These are phyloP conservation scores for Spialia ferax DNA, from an alignment of 2,888 invertebrate species.

Conservation along the genomic window DNA sequence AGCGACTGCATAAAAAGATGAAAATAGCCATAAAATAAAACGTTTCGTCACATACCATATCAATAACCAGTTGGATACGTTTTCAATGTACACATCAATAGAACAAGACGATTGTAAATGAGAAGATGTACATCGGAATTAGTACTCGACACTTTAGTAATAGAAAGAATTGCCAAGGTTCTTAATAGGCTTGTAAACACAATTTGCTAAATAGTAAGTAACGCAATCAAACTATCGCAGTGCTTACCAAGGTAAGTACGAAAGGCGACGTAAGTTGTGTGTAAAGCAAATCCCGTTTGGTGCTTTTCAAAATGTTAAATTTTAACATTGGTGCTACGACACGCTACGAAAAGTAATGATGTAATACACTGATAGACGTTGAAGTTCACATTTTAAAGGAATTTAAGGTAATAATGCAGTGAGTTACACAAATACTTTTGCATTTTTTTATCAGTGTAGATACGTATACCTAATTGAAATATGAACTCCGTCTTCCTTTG, in stretches of 20 bases:
- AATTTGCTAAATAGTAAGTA: conserved; percentile 40
- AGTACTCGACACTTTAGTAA: conserved; percentile 5
- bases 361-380: too few species aligned
- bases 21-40: neutral
- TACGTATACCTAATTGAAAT: neutral
- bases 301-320: too few species aligned
- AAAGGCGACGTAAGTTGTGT: conserved; percentile 15
- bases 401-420: too few species aligned
- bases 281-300: neutral
- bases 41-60: neutral
- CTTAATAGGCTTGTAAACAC: conserved; percentile 41
- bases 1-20: too few species aligned
- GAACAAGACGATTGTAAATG: conserved; percentile 3
- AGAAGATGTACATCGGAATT: conserved; percentile 16
- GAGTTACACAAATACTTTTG: too few species aligned
- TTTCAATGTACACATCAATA: neutral
- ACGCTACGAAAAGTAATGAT: too few species aligned
- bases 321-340: too few species aligned
- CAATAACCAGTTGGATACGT: neutral
- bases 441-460: too few species aligned
- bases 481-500: neutral
- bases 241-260: conserved; percentile 60
- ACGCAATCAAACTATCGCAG: conserved; percentile 53
- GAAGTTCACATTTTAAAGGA: too few species aligned
- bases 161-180: conserved; percentile 31